phyloP scores from a whole-genome alignment of 2,888 invertebrate genomes.

The Drosophila leonis region DNA sequence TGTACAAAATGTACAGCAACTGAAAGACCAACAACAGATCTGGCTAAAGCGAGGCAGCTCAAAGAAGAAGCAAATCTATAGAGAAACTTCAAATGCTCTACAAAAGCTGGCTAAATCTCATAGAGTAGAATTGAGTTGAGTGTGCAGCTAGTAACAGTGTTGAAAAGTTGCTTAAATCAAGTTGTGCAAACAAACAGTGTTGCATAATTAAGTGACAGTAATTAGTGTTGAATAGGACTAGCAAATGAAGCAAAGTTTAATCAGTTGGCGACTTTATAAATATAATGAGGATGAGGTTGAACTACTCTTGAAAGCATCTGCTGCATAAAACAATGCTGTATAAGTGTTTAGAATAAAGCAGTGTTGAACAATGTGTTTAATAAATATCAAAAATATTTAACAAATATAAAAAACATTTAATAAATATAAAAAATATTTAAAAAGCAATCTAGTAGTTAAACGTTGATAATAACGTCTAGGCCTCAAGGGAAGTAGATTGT shows the following conservation, averaged over 20 bases:
- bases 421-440: too few relatives aligned
- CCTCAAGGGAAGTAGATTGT: too few relatives aligned
- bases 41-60: conserved; percentile 6
- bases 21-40: conserved; percentile 19
- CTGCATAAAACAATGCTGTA: background rate
- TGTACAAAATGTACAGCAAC: conserved; percentile 24
- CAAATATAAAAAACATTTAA: too few relatives aligned
- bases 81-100: conserved; percentile 30
- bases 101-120: background rate
- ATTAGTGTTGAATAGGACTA: background rate
- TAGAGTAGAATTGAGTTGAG: too few relatives aligned
- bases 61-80: background rate
- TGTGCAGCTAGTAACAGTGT: too few relatives aligned
- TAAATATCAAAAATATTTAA: too few relatives aligned
- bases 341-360: background rate
- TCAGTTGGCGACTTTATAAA: too few relatives aligned
- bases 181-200: background rate
- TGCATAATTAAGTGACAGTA: background rate
- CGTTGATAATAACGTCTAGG: too few relatives aligned
- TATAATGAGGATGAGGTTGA: too few relatives aligned
- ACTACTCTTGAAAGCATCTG: background rate
- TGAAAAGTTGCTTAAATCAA: background rate
- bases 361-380: background rate
- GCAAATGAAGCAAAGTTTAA: too few relatives aligned
- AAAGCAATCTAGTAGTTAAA: too few relatives aligned